phyloP scores from a whole-genome alignment of 2,113 vertebrate genomes.

The Elanoides forficatus region DNA sequence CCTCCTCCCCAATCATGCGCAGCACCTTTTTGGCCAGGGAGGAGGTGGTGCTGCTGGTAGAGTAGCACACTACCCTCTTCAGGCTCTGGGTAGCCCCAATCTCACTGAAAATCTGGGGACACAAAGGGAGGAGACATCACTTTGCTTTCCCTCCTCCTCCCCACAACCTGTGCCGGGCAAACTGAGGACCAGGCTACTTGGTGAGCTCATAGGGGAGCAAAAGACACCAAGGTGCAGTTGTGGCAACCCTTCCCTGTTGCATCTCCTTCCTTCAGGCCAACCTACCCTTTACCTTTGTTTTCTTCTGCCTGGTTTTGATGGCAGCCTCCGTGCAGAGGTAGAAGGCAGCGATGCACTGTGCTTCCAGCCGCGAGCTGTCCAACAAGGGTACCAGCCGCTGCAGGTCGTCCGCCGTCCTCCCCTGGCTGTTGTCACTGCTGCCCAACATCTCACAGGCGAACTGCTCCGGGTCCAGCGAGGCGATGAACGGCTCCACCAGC shows the following conservation, averaged over 20 bases:
- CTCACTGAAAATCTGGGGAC: constrained; percentile 89
- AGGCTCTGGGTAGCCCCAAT: constrained; percentile 94
- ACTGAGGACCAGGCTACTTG: fast-evolving
- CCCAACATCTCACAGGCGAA: constrained; percentile 85
- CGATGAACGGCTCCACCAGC: constrained; percentile 94
- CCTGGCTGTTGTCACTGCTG: constrained; percentile 88
- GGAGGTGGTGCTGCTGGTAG: constrained; percentile 85
- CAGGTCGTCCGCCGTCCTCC: constrained; percentile 86
- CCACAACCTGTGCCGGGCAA: fast-evolving
- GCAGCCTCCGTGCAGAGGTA: constrained; percentile 90
- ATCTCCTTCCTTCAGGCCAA: background rate
- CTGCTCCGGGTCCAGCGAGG: constrained; percentile 86
- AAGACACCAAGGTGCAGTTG: background rate
- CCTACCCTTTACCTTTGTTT: constrained; percentile 85
- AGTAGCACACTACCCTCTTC: constrained; percentile 93
- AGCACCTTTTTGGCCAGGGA: constrained; percentile 87
- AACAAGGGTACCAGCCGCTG: constrained; percentile 89
- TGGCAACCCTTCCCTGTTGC: background rate
- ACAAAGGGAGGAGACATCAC: background rate
- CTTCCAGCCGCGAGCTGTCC: constrained; percentile 89
- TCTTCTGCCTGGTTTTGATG: constrained; percentile 91
- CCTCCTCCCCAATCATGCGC: constrained; percentile 86
- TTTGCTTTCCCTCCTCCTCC: background rate
- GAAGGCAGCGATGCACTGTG: constrained; percentile 94
- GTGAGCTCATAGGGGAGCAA: background rate